A percentile compares a stretch with the other conserved stretches of the same genome.
Evolutionary conservation across 2,797 vertebrate genomes (phyloP).

Genomic region (Halcyon smyrnensis): DNA sequence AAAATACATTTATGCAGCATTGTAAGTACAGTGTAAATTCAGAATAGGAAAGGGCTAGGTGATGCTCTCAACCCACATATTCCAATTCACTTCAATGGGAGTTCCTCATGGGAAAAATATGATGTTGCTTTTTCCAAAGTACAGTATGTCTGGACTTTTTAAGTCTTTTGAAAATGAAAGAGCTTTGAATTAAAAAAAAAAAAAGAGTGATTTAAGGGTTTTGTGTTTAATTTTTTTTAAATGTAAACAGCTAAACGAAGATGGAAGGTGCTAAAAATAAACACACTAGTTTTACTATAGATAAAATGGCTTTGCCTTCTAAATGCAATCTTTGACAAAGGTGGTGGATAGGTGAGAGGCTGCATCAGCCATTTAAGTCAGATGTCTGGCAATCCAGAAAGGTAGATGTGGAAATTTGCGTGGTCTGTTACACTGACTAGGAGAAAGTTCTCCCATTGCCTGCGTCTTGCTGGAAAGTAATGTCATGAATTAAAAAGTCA

Average conservation of each 20-base stretch:
- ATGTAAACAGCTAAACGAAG: not conserved
- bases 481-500: not conserved
- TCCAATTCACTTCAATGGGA: not conserved
- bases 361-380: fast-evolving
- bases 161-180: not conserved
- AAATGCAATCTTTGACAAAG: not conserved
- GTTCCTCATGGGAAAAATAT: not conserved
- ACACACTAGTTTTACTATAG: not conserved
- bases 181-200: not conserved
- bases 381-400: not conserved
- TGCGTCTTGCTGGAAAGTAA: not conserved
- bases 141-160: not conserved
- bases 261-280: not conserved
- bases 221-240: not conserved
- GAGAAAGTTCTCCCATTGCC: not conserved
- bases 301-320: not conserved
- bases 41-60: not conserved
- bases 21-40: not conserved
- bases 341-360: not conserved
- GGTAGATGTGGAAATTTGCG: not conserved
- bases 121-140: not conserved
- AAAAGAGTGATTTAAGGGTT: not conserved
- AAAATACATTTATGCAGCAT: not conserved
- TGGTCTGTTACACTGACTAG: fast-evolving
- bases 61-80: not conserved